A percentile compares a stretch with the other conserved stretches of the same genome.
These are phyloP conservation scores for Melanotaenia parkinsoni DNA, from an alignment of 2,797 vertebrate genomes.

Conservation along the genomic window DNA sequence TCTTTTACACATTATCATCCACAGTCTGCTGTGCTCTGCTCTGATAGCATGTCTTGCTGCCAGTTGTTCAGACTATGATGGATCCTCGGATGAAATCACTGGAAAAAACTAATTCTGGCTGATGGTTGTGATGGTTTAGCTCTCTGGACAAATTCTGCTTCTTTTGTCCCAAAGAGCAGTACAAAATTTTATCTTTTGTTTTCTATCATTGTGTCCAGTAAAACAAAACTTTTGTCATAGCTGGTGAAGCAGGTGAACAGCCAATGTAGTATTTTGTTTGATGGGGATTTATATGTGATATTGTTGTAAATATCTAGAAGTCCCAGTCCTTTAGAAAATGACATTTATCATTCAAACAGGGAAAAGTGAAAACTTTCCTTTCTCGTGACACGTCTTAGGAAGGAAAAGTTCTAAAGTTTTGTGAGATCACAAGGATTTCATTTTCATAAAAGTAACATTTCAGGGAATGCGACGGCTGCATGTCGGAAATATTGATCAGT, in stretches of 20 bases:
- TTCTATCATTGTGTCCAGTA: background rate
- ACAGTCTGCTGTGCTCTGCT: constrained; percentile 74
- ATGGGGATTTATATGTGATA: background rate
- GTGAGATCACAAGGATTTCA: constrained; percentile 59
- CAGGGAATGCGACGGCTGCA: constrained; percentile 47
- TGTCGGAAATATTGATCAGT: constrained; percentile 71
- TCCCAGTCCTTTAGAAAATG: background rate
- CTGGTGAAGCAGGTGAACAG: background rate
- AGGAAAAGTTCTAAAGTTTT: constrained; percentile 43
- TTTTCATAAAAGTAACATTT: constrained; percentile 64
- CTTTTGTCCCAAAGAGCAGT: constrained; percentile 15
- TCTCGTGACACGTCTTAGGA: constrained; percentile 51
- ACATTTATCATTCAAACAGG: constrained; percentile 26
- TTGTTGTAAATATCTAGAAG: background rate
- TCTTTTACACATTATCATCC: constrained; percentile 75
- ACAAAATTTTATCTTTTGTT: background rate
- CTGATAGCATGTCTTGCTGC: constrained; percentile 71
- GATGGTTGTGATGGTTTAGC: constrained; percentile 16
- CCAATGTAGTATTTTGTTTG: background rate
- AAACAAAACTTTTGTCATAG: background rate
- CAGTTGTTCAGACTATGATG: constrained; percentile 59
- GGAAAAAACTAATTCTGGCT: constrained; percentile 64
- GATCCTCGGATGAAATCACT: constrained; percentile 75
- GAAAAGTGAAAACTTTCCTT: constrained; percentile 41
- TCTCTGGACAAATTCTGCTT: constrained; percentile 26